A percentile compares a stretch with the other conserved stretches of the same genome.
These are phyloP conservation scores for Aradophagus sp. DNA, from an alignment of 1,140 invertebrate genomes.

Conservation along the genomic window DNA sequence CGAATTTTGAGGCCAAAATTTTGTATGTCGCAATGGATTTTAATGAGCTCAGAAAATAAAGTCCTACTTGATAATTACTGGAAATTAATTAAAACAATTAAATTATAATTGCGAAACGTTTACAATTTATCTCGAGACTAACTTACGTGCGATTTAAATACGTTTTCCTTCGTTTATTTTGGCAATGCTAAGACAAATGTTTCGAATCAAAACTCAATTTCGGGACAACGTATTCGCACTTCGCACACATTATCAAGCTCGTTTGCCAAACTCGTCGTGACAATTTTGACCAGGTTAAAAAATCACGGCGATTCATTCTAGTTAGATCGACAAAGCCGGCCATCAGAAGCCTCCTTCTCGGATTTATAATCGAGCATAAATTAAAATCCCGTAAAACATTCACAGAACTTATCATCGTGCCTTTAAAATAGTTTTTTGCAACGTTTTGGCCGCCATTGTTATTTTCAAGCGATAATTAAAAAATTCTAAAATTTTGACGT, in stretches of 20 bases:
- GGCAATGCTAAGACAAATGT: conserved; percentile 38
- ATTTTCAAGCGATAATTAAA: too few species aligned
- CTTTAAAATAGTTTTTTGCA: conserved; percentile 15
- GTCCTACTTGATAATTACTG: too few species aligned
- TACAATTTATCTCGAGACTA: conserved; percentile 5
- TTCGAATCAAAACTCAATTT: conserved; percentile 51
- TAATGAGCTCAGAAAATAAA: not conserved
- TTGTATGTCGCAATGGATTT: conserved; percentile 33
- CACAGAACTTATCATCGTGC: conserved; percentile 7
- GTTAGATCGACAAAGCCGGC: conserved; percentile 63
- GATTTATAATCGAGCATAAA: conserved; percentile 33
- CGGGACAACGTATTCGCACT: conserved; percentile 64
- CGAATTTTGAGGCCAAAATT: too few species aligned
- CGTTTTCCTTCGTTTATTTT: conserved; percentile 27
- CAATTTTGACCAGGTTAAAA: conserved; percentile 65
- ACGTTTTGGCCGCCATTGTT: too few species aligned
- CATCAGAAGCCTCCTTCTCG: conserved; percentile 9
- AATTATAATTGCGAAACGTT: too few species aligned
- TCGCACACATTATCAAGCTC: conserved; percentile 71
- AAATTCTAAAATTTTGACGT: too few species aligned
- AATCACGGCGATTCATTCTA: conserved; percentile 72
- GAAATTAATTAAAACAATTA: too few species aligned
- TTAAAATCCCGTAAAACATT: conserved; percentile 34
- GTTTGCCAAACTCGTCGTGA: conserved; percentile 59
- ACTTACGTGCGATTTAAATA: conserved; percentile 1